phyloP scores from a whole-genome alignment of 2,113 vertebrate species.

The Corythoichthys intestinalis region DNA sequence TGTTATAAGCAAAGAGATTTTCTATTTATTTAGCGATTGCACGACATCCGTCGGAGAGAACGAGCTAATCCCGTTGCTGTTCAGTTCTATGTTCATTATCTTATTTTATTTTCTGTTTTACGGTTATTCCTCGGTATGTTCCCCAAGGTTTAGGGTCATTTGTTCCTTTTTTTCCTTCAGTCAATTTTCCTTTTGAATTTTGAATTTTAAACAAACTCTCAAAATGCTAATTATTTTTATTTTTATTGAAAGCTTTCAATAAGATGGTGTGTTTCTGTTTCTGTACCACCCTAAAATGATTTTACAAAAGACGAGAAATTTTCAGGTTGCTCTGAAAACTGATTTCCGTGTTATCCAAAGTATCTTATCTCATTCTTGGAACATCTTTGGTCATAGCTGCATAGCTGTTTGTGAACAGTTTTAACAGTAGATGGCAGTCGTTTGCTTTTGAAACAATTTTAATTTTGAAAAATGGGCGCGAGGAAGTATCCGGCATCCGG shows the following conservation, averaged over 20 bases:
- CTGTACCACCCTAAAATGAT: not conserved
- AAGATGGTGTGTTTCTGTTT: not conserved
- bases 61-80: not conserved
- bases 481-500: not conserved
- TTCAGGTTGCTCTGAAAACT: not conserved
- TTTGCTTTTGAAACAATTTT: fast-evolving
- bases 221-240: no score
- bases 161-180: not conserved
- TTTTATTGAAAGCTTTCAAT: not conserved
- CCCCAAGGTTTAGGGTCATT: not conserved
- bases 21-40: not conserved
- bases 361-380: not conserved
- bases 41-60: not conserved
- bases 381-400: not conserved
- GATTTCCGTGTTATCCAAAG: not conserved
- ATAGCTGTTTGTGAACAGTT: not conserved
- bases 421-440: slow-evolving; percentile 23
- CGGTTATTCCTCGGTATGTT: not conserved
- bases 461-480: not conserved
- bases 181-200: not conserved
- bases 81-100: not conserved
- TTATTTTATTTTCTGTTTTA: not conserved
- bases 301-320: not conserved
- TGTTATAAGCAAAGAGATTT: not conserved
- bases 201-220: not conserved